Evolutionary conservation across 2,888 invertebrate species (phyloP).

Genomic region (Ennomos quercinarius): DNA sequence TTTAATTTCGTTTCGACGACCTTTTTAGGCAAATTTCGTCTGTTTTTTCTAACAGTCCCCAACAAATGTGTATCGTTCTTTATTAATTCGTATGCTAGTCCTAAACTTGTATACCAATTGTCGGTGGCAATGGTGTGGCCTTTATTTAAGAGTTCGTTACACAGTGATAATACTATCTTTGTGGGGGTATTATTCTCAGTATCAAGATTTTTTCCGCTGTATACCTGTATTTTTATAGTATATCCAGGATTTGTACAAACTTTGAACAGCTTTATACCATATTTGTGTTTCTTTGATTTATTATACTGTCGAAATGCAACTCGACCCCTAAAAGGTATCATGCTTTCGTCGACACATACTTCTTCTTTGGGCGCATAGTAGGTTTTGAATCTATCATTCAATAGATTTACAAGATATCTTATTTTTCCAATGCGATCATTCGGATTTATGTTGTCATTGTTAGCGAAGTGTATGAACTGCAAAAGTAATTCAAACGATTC

Average conservation of each 20-base stretch:
- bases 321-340: slow-evolving; percentile 45
- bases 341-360: slow-evolving; percentile 48
- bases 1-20: slow-evolving; percentile 50
- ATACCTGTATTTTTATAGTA: slow-evolving; percentile 46
- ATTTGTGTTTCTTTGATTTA: slow-evolving; percentile 43
- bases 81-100: slow-evolving; percentile 48
- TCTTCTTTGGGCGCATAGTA: slow-evolving; percentile 47
- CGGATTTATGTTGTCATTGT: slow-evolving; percentile 25
- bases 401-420: slow-evolving; percentile 42
- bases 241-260: slow-evolving; percentile 49
- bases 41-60: slow-evolving; percentile 54
- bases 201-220: slow-evolving; percentile 47
- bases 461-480: slow-evolving; percentile 25
- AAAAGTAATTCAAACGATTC: slow-evolving; percentile 35
- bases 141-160: slow-evolving; percentile 21
- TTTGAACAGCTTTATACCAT: slow-evolving; percentile 53
- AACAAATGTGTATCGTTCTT: slow-evolving; percentile 52
- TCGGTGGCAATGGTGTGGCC: slow-evolving; percentile 42
- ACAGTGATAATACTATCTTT: too few relatives aligned
- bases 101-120: slow-evolving; percentile 54
- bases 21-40: slow-evolving; percentile 48
- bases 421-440: slow-evolving; percentile 46
- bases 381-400: slow-evolving; percentile 45
- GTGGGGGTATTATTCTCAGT: too few relatives aligned
- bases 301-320: slow-evolving; percentile 49